Evolutionary conservation across 2,888 invertebrate species (phyloP).

Genomic region (Sialis fuliginosa): DNA sequence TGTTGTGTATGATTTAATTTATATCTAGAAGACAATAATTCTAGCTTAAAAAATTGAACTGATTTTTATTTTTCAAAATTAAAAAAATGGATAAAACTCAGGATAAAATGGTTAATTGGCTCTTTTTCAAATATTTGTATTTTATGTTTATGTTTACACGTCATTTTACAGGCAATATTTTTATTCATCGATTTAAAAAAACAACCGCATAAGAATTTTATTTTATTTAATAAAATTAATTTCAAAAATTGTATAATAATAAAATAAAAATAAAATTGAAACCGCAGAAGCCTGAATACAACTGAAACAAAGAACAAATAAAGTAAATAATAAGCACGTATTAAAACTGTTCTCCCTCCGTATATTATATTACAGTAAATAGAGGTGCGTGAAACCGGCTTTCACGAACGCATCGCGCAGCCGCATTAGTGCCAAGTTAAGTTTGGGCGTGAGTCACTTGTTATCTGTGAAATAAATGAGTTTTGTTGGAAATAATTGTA

Average conservation of each 20-base stretch:
- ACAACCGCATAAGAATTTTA: background rate
- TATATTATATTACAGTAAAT: too few species aligned
- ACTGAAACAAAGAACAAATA: background rate
- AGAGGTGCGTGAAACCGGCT: background rate
- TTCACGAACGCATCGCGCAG: background rate
- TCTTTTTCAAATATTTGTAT: too few species aligned
- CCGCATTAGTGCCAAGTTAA: constrained; percentile 2
- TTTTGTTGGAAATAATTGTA: constrained; percentile 2
- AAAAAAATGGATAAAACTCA: too few species aligned
- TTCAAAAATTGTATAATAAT: background rate
- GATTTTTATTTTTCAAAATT: too few species aligned
- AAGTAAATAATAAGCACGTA: background rate
- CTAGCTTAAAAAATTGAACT: too few species aligned
- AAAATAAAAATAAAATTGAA: background rate
- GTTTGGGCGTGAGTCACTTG: constrained; percentile 5
- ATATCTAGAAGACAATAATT: too few species aligned
- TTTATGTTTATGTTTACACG: too few species aligned
- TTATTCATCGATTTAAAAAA: too few species aligned
- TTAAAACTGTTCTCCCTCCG: background rate
- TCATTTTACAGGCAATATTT: too few species aligned
- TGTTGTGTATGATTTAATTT: too few species aligned
- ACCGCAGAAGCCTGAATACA: too few species aligned
- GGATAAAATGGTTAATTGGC: too few species aligned
- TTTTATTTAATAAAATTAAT: background rate
- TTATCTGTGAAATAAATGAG: constrained; percentile 4